Percentiles rank a stretch among this genome's conserved stretches.
Conservation (phyloP, 2,888 invertebrate genomes). For the Cheilosia soror region DNA sequence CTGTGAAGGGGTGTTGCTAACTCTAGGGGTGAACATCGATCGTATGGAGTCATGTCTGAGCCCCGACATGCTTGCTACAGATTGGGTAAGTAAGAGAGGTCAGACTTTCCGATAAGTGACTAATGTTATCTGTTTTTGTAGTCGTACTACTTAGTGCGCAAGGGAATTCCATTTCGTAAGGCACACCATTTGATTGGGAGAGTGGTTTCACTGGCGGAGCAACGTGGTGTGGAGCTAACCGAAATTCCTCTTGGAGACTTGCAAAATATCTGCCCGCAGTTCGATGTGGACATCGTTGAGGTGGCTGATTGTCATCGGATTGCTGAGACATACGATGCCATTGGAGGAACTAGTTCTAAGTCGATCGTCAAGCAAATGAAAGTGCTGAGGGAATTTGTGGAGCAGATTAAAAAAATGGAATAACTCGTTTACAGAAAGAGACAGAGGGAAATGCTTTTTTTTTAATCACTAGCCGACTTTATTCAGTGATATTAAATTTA, state of each 20-base stretch:
- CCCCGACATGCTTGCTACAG: conserved; percentile 92
- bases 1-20: conserved; percentile 87
- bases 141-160: conserved; percentile 92
- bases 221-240: conserved; percentile 85
- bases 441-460: background rate
- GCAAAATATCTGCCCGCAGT: conserved; percentile 84
- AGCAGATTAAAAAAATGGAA: conserved; percentile 76
- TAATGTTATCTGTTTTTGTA: conserved; percentile 49
- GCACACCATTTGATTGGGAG: conserved; percentile 91
- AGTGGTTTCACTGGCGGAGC: conserved; percentile 88
- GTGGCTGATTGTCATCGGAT: conserved; percentile 90
- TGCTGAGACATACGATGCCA: conserved; percentile 90
- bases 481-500: no score
- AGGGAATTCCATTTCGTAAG: conserved; percentile 91
- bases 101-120: background rate
- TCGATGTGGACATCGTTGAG: conserved; percentile 87
- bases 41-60: conserved; percentile 87
- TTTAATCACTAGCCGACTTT: no score
- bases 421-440: conserved; percentile 5
- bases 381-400: conserved; percentile 82
- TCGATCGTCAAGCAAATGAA: conserved; percentile 87
- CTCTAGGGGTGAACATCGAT: conserved; percentile 86
- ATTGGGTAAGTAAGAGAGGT: conserved; percentile 84
- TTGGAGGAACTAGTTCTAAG: conserved; percentile 88
- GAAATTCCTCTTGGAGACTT: conserved; percentile 87